Percentiles rank a stretch among this genome's conserved stretches.
Conservation (phyloP, 2,888 invertebrate genomes). For the Ptilodon capucinus region DNA sequence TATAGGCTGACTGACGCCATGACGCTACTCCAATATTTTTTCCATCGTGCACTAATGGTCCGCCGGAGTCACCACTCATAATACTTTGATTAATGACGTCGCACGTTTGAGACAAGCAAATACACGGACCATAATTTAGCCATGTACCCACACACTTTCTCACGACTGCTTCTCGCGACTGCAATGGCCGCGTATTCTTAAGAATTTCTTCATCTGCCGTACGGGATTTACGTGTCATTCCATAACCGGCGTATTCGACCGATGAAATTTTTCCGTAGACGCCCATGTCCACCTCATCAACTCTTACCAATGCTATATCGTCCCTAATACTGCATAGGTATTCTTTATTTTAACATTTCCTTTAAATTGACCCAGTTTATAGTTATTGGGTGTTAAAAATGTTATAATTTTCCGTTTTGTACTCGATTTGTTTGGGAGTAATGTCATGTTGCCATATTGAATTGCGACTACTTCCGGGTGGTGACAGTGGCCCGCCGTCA, state of each 20-base stretch:
- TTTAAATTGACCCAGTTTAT: too few species aligned
- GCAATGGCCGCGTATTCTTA: too few species aligned
- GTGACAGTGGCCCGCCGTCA: not conserved
- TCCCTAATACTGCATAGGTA: not conserved
- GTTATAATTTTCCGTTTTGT: not conserved
- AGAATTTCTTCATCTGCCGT: not conserved
- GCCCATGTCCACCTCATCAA: not conserved
- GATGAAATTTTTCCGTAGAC: not conserved
- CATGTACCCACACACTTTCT: too few species aligned
- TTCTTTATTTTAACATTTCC: too few species aligned
- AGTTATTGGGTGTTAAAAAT: not conserved
- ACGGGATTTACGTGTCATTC: too few species aligned
- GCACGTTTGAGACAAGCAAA: too few species aligned
- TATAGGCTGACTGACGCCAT: too few species aligned
- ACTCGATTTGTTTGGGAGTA: not conserved
- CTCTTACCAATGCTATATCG: not conserved
- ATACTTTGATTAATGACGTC: not conserved
- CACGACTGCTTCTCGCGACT: too few species aligned
- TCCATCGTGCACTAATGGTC: not conserved
- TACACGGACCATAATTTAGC: not conserved
- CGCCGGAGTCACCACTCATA: not conserved
- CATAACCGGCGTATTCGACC: not conserved
- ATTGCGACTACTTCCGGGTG: not conserved
- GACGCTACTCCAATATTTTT: too few species aligned
- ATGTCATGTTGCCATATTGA: not conserved